These are phyloP conservation scores for Squalus acanthias DNA, from an alignment of 2,797 vertebrate genomes.

Conservation along the genomic window DNA sequence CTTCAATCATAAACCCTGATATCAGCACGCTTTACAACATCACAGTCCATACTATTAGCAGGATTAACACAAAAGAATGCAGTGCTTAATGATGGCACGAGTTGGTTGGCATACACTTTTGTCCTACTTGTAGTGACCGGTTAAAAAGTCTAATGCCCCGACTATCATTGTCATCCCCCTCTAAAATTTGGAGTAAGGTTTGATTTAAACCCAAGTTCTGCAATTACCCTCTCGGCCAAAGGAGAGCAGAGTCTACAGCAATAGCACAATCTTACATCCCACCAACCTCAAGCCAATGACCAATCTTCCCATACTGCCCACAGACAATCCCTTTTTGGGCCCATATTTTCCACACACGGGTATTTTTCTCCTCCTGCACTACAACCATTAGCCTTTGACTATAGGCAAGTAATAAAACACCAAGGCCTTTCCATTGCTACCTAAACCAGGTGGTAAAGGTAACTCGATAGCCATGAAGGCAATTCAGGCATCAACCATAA, in stretches of 20 bases:
- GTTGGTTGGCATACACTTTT: neutral
- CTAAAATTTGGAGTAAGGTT: neutral
- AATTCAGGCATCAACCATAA: too few relatives aligned
- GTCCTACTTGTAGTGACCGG: neutral
- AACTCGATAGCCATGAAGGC: neutral
- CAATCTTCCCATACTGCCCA: neutral
- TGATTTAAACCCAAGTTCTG: neutral
- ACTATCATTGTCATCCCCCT: neutral
- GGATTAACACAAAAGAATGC: neutral
- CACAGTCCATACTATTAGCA: neutral
- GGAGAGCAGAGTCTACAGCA: neutral
- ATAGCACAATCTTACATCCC: neutral
- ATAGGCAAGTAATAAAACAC: neutral
- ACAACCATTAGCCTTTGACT: neutral
- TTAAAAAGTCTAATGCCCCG: neutral
- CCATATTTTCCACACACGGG: neutral
- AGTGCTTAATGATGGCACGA: too few relatives aligned
- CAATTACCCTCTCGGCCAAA: neutral
- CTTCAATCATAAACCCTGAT: neutral
- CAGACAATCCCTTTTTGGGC: neutral
- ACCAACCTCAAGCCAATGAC: neutral
- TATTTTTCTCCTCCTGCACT: neutral
- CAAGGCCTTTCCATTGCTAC: neutral
- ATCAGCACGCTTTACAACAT: neutral
- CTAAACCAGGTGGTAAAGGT: neutral